Conservation (phyloP, 1,140 invertebrate species). For the Papilio helenus region DNA sequence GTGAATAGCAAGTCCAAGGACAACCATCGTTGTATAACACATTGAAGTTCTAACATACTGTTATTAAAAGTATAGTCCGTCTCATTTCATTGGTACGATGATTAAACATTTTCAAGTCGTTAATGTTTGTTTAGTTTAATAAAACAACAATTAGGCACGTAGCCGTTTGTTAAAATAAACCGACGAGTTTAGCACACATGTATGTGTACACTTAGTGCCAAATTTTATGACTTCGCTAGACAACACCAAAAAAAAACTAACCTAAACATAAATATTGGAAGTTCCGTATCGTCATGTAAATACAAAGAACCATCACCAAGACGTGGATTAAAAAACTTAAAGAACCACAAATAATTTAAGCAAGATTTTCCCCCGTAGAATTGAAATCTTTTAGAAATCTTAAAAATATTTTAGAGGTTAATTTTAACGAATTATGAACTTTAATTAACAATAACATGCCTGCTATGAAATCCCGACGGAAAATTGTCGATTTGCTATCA, state of each 20-base stretch:
- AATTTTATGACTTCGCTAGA: constrained; percentile 10
- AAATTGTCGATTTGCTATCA: no score
- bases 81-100: not conserved
- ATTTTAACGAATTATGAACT: no score
- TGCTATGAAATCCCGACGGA: no score
- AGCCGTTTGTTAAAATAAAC: constrained; percentile 5
- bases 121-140: constrained; percentile 10
- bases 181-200: not conserved
- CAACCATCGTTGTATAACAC: not conserved
- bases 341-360: no score
- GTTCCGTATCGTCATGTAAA: not conserved
- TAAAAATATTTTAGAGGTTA: no score
- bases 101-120: constrained; percentile 8
- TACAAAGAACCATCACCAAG: no score
- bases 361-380: no score
- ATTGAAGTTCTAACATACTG: not conserved
- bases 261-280: not conserved
- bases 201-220: not conserved
- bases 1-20: not conserved
- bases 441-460: no score
- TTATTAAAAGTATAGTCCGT: not conserved
- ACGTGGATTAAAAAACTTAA: no score
- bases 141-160: constrained; percentile 11
- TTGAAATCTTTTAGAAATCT: no score
- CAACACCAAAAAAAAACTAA: constrained; percentile 4